Percentiles rank a stretch among this genome's conserved stretches.
These are phyloP conservation scores for Mythimna lalbum DNA, from an alignment of 2,888 invertebrate species.

Conservation along the genomic window DNA sequence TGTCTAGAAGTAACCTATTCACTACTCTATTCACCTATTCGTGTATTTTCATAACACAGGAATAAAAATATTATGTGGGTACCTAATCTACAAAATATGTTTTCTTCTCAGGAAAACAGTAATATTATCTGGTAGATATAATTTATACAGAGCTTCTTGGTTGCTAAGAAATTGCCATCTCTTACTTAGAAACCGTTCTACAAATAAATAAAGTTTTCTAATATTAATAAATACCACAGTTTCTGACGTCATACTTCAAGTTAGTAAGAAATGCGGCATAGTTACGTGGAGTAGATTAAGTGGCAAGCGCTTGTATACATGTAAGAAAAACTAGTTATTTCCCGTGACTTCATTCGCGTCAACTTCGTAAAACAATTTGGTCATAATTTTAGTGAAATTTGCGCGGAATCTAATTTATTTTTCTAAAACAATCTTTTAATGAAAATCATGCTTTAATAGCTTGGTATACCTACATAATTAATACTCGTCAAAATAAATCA, in stretches of 20 bases:
- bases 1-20: too few relatives aligned
- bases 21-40: too few relatives aligned
- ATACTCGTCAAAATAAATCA: too few relatives aligned
- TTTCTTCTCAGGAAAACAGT: constrained; percentile 19
- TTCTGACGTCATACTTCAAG: constrained; percentile 15
- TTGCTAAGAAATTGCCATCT: constrained; percentile 11
- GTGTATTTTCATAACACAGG: constrained; percentile 16
- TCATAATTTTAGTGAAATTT: too few relatives aligned
- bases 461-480: too few relatives aligned
- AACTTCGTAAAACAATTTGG: too few relatives aligned
- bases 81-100: constrained; percentile 30
- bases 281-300: constrained; percentile 6
- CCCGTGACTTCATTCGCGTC: too few relatives aligned
- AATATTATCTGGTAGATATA: constrained; percentile 12
- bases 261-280: constrained; percentile 13
- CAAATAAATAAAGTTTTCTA: constrained; percentile 43
- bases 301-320: background rate
- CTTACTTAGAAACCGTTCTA: constrained; percentile 7
- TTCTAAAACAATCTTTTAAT: too few relatives aligned
- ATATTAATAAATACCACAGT: constrained; percentile 45
- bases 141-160: constrained; percentile 18
- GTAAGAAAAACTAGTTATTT: too few relatives aligned
- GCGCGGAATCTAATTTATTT: too few relatives aligned
- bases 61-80: constrained; percentile 12
- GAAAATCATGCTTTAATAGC: too few relatives aligned